Conservation (phyloP, 2,888 invertebrate species). For the Phyto melanocephala region DNA sequence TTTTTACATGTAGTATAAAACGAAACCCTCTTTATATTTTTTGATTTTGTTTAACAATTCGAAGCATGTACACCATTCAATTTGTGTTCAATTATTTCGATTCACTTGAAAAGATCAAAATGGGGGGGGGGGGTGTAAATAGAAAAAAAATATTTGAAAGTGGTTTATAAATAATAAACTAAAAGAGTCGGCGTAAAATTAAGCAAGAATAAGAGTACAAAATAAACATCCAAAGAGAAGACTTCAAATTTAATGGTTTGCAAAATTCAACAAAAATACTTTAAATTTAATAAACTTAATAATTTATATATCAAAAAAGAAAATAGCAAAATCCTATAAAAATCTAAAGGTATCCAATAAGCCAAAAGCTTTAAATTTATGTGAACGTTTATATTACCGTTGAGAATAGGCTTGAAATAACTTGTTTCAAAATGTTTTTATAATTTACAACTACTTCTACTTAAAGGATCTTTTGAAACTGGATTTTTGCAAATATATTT, state of each 20-base stretch:
- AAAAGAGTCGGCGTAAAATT: constrained; percentile 3
- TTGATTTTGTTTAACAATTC: constrained; percentile 52
- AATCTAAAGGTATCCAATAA: too few species aligned
- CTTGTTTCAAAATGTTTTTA: too few species aligned
- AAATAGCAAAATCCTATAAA: too few species aligned
- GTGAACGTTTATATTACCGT: too few species aligned
- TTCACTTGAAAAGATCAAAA: constrained; percentile 54
- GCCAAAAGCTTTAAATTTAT: too few species aligned
- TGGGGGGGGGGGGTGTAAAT: too few species aligned
- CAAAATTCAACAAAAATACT: neutral
- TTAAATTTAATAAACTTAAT: constrained; percentile 22
- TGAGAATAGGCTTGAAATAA: too few species aligned
- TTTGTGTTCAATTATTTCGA: constrained; percentile 64
- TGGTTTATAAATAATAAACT: constrained; percentile 63
- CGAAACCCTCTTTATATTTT: constrained; percentile 25
- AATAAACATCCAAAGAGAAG: neutral
- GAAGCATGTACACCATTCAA: constrained; percentile 61
- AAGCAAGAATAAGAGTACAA: neutral
- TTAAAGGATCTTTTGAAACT: too few species aligned
- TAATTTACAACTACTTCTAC: too few species aligned
- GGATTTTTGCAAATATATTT: too few species aligned
- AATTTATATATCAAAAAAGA: neutral
- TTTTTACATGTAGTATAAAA: neutral
- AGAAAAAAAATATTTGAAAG: constrained; percentile 43
- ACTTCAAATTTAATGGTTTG: constrained; percentile 18